Evolutionary conservation across 2,888 invertebrate genomes (phyloP).

Genomic region (Xylota sylvarum): DNA sequence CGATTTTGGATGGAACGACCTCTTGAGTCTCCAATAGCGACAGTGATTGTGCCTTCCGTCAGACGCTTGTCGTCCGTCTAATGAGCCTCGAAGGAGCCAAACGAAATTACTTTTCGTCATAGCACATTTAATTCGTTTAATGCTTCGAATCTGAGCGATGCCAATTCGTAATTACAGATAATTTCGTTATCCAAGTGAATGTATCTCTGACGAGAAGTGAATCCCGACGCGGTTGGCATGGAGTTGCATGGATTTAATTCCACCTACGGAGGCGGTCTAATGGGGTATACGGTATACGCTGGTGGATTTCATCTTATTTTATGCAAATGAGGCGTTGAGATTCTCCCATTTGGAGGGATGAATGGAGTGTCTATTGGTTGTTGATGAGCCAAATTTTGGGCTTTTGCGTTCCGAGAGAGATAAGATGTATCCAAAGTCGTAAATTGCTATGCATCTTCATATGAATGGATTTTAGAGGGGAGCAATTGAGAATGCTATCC

Average conservation of each 20-base stretch:
- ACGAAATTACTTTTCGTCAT: slow-evolving; percentile 78
- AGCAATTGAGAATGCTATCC: not conserved
- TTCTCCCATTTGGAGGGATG: slow-evolving; percentile 48
- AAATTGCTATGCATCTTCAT: slow-evolving; percentile 43
- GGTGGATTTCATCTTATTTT: slow-evolving; percentile 84
- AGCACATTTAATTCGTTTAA: slow-evolving; percentile 78
- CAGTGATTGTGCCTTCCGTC: slow-evolving; percentile 48
- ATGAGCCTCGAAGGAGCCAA: slow-evolving; percentile 73
- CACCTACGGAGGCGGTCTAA: slow-evolving; percentile 55
- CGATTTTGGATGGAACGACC: not conserved
- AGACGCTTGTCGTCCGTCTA: slow-evolving; percentile 63
- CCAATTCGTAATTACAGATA: slow-evolving; percentile 68
- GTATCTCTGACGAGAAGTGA: slow-evolving; percentile 32
- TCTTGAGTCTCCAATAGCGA: slow-evolving; percentile 13
- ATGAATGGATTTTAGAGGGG: not conserved
- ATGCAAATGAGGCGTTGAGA: slow-evolving; percentile 81
- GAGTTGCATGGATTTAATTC: slow-evolving; percentile 37
- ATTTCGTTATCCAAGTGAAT: slow-evolving; percentile 51
- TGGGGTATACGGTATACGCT: slow-evolving; percentile 25
- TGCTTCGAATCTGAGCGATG: slow-evolving; percentile 76
- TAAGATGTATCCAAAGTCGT: slow-evolving; percentile 6
- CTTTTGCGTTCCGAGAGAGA: slow-evolving; percentile 14
- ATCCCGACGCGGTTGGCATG: slow-evolving; percentile 24
- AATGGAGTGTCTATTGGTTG: slow-evolving; percentile 73
- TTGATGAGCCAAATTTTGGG: slow-evolving; percentile 60